Evolutionary conservation across 1,140 invertebrate species (phyloP), one percentile per base, ranked within the genome.

Genomic region (Mactra quadrangularis): DNA sequence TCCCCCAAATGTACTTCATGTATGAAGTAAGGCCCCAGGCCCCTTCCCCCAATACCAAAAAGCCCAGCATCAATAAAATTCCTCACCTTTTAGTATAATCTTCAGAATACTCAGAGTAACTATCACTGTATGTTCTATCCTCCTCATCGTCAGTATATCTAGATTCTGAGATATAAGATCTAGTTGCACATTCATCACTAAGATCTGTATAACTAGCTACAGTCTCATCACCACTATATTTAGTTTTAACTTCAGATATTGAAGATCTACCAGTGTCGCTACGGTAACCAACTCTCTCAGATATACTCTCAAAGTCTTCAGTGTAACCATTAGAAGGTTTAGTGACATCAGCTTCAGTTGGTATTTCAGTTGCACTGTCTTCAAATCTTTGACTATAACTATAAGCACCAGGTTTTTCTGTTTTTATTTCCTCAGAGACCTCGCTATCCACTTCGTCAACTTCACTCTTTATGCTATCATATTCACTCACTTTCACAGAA

Each of bases 291-390:
- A 86, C 87, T 64, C 52, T 84, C 78, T 88, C 87, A 0, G 87
- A 85, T 45, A 87, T 85, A 75, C 85, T 88, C 7, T 88, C 87
- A 84, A 87, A 87, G 35, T 88, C 86, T 27, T 87, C 84, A 22
- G 87, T 83, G 66, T 87, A 88, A 1, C 57, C 45, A n/a, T 19
- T 52, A 47, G 55, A 60, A 19, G 77, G 77, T 82, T 35, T 59
- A 13, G 45, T 38, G 17, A 17, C 22, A 6, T 82, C 78, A 50
- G 47, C 31, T 50, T 83, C 77, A 47, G 75, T 70, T 22, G 64
- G 35, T 29, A 83, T 77, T 66, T 87, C 78, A 27, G 85, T 83
- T 31, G 41, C 76, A 55, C 45, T 66, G 22, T 82, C 79, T 19
- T 74, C 62, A 68, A 68, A 66, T 45, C 41, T 78, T 38, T 68